phyloP scores from a whole-genome alignment of 1,140 invertebrate genomes.

The Platyscapa corneri region DNA sequence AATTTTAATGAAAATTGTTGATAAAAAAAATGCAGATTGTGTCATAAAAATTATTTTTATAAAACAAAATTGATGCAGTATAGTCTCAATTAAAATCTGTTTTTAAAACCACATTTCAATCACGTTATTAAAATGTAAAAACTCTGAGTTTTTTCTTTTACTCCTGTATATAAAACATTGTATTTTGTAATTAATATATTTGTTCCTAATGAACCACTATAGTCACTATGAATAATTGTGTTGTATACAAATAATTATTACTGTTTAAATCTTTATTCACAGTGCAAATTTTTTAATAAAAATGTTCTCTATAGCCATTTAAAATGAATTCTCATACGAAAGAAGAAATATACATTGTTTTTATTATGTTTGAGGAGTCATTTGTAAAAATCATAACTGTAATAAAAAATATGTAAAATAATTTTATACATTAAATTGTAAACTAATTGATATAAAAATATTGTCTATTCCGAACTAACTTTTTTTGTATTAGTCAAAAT shows the following conservation, averaged over 20 bases:
- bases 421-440: not conserved
- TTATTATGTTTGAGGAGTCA: not conserved
- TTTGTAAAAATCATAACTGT: not conserved
- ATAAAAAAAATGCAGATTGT: not conserved
- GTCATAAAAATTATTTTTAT: not conserved
- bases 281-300: not conserved
- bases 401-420: constrained; percentile 9
- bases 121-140: not conserved
- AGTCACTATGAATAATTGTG: not conserved
- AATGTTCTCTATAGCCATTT: not conserved
- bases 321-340: not conserved
- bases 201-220: not conserved
- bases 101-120: not conserved
- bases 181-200: not conserved
- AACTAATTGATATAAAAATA: not conserved
- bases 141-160: not conserved
- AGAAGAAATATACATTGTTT: not conserved
- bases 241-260: not conserved
- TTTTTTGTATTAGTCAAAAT: constrained; percentile 12
- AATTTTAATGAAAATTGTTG: not conserved
- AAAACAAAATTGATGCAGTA: not conserved
- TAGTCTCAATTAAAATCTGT: not conserved
- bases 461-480: not conserved
- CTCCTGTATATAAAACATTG: not conserved
- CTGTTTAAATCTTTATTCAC: not conserved